Percentiles rank a stretch among this genome's conserved stretches.
Evolutionary conservation across 2,888 invertebrate species (phyloP).

Genomic region (Hipparchia semele): DNA sequence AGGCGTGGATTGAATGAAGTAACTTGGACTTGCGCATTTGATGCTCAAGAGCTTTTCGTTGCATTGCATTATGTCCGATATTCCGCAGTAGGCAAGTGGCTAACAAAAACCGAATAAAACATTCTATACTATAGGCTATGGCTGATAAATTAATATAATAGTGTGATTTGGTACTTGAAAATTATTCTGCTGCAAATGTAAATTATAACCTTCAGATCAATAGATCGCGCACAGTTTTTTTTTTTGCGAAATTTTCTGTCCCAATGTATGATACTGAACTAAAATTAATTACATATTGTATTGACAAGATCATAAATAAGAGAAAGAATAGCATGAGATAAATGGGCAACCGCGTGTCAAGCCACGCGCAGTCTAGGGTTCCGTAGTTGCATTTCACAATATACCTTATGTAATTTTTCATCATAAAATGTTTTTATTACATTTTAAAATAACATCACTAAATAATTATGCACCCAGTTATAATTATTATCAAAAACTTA

Average conservation of each 20-base stretch:
- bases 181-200: neutral
- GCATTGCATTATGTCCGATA: neutral
- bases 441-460: no score
- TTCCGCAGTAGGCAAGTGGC: neutral
- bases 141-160: neutral
- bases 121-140: neutral
- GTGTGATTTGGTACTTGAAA: neutral
- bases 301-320: neutral
- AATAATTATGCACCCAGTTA: no score
- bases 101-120: neutral
- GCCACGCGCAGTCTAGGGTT: no score
- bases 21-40: slow-evolving; percentile 77
- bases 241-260: neutral
- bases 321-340: no score
- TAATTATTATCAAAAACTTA: no score
- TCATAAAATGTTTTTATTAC: no score
- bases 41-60: slow-evolving; percentile 27
- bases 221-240: neutral
- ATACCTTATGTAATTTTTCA: no score
- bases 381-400: no score
- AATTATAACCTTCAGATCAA: neutral
- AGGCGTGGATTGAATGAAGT: slow-evolving; percentile 79
- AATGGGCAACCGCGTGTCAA: no score
- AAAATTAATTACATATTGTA: neutral
- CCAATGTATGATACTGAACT: neutral